Evolutionary conservation across 2,113 vertebrate species (phyloP).

Genomic region (Lepus timidus): DNA sequence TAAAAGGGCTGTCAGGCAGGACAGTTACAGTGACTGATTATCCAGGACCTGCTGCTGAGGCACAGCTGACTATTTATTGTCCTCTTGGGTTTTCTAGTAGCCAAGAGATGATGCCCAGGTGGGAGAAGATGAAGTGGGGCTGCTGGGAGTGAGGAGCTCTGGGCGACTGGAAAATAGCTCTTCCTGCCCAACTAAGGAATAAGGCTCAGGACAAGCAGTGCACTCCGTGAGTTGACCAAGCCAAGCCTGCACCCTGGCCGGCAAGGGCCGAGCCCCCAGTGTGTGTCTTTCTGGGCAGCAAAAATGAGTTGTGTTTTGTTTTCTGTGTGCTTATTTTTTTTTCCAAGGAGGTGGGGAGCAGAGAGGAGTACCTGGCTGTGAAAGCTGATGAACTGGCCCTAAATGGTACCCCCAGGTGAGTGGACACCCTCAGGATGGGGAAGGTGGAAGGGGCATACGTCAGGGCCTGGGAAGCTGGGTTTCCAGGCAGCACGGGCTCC

Average conservation of each 20-base stretch:
- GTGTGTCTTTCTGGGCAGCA: not conserved
- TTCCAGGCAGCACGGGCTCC: not conserved
- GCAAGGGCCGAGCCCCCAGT: not conserved
- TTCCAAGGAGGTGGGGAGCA: not conserved
- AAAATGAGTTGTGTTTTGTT: not conserved
- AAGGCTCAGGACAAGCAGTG: conserved; percentile 19
- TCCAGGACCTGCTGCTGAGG: not conserved
- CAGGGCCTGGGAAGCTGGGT: not conserved
- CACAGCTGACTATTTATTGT: not conserved
- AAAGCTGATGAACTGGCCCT: not conserved
- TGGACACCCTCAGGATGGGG: not conserved
- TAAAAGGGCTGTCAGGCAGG: not conserved
- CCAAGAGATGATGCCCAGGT: not conserved
- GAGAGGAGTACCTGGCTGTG: not conserved
- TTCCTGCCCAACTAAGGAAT: conserved; percentile 13
- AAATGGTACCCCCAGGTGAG: not conserved
- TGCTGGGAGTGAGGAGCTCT: not conserved
- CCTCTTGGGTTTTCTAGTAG: conserved; percentile 28
- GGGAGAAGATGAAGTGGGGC: not conserved
- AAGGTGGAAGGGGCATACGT: not conserved
- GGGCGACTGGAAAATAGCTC: not conserved
- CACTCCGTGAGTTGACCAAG: conserved; percentile 17
- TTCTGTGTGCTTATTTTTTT: not conserved
- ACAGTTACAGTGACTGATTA: not conserved
- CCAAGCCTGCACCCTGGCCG: not conserved